A percentile compares a stretch with the other conserved stretches of the same genome.
Evolutionary conservation across 2,888 invertebrate species (phyloP).

Genomic region (Apoda limacodes): DNA sequence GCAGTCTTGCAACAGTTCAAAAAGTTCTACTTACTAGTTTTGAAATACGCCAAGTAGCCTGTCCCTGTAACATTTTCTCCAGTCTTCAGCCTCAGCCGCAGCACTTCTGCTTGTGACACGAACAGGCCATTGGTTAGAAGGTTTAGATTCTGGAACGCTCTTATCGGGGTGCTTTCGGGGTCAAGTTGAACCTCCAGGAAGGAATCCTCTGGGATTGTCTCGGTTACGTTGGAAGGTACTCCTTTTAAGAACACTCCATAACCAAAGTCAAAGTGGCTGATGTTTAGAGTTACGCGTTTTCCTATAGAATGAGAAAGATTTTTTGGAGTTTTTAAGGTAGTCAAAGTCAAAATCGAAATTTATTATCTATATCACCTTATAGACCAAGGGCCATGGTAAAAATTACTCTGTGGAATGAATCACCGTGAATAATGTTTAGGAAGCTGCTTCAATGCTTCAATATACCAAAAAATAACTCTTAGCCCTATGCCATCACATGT

Average conservation of each 20-base stretch:
- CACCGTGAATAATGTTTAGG: too few relatives aligned
- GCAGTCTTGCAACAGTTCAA: too few relatives aligned
- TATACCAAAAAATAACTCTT: too few relatives aligned
- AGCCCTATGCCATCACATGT: too few relatives aligned
- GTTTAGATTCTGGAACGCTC: conserved; percentile 65
- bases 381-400: too few relatives aligned
- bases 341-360: neutral
- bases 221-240: conserved; percentile 40
- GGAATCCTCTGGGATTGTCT: conserved; percentile 38
- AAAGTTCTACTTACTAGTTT: conserved; percentile 62
- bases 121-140: conserved; percentile 76
- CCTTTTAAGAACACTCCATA: conserved; percentile 51
- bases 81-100: conserved; percentile 73
- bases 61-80: conserved; percentile 73
- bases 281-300: conserved; percentile 79
- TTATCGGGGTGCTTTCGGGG: conserved; percentile 58
- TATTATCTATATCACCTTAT: too few relatives aligned
- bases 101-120: conserved; percentile 72
- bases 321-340: neutral
- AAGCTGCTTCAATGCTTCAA: too few relatives aligned
- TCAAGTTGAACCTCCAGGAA: conserved; percentile 72
- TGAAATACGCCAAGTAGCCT: conserved; percentile 77
- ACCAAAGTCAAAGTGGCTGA: conserved; percentile 71
- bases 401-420: too few relatives aligned
- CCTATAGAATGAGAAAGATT: conserved; percentile 29